Conservation (phyloP, 2,888 invertebrate species). For the Leptopilina myrica region DNA sequence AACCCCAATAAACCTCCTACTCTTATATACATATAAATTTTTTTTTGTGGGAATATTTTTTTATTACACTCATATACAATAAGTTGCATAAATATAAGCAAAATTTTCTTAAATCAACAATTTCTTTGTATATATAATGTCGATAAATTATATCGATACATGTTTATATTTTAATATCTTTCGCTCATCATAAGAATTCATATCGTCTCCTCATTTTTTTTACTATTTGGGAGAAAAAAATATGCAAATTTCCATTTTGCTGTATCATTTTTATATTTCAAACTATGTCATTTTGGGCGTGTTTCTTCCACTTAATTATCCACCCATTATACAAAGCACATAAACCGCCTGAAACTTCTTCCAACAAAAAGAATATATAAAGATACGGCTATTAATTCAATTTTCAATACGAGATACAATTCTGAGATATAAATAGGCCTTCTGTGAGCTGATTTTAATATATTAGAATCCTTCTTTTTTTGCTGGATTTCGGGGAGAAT, state of each 20-base stretch:
- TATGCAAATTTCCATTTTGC: conserved; percentile 29
- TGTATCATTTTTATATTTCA: conserved; percentile 19
- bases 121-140: conserved; percentile 5
- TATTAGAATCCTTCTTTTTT: background rate
- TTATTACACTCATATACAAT: background rate
- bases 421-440: conserved; percentile 36
- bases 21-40: background rate
- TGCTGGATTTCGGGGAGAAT: conserved; percentile 16
- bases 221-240: background rate
- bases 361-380: conserved; percentile 8
- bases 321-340: conserved; percentile 36
- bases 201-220: background rate
- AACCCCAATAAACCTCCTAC: conserved; percentile 24
- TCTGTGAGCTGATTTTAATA: conserved; percentile 30
- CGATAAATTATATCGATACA: background rate
- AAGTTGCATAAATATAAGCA: conserved; percentile 14
- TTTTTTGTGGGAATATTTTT: background rate
- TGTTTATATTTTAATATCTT: conserved; percentile 19
- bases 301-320: conserved; percentile 38
- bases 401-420: conserved; percentile 36
- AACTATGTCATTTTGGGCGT: conserved; percentile 38
- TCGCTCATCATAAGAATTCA: conserved; percentile 28
- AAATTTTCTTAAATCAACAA: conserved; percentile 31
- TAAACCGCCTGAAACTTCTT: conserved; percentile 18
- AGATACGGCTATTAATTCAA: conserved; percentile 38